Base-by-base conservation (phyloP, 1,140 invertebrate genomes). In the Drosophila watanabei region DNA sequence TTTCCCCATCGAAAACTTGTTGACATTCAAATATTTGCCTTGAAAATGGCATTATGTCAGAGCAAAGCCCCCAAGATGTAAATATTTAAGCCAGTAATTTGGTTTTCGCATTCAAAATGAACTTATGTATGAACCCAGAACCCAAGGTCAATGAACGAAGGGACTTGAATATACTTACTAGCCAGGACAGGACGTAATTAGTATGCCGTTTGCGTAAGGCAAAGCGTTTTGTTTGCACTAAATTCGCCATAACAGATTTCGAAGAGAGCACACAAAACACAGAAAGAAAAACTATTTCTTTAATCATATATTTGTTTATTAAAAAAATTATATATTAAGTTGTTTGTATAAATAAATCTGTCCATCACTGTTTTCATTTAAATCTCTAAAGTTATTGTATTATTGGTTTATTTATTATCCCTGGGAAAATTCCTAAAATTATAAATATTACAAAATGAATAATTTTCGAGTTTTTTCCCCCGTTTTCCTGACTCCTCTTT, bases 161-260 rank as follows among this genome's bases (percentile, higher is more conserved):
- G 39, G 45, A 37, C 30, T n/a, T 65, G 11, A 64, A 51, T 33
- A 52, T 37, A 39, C 48, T 39, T n/a, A 39, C 39, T 56, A 37
- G 49, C 20, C 20, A 24, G 57, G 10, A 43, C 45, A 37, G 13
- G 24, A 16, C 49, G 54, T 87, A 87, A 87, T 87, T 87, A 87
- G 83, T 88, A 87, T 83, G 76, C 83, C 76, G 80, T 70, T 88
- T 88, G 80, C 83, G 79, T 83, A 58, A 63, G 51, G 35, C 76
- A 80, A 88, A 88, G 86, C 80, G 80, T 86, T 88, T 86, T 86
- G 84, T 86, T 86, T 86, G 83, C 84, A 86, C 84, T 86, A 88
- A 88, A 88, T 87, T 83, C 63, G 45, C 51, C 61, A 69, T 39
- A 61, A 51, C 46, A 79, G 48, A 68, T 77, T 68, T 68, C 43